Evolutionary conservation across 2,888 invertebrate genomes (phyloP).

Genomic region (Argyresthia albistria): DNA sequence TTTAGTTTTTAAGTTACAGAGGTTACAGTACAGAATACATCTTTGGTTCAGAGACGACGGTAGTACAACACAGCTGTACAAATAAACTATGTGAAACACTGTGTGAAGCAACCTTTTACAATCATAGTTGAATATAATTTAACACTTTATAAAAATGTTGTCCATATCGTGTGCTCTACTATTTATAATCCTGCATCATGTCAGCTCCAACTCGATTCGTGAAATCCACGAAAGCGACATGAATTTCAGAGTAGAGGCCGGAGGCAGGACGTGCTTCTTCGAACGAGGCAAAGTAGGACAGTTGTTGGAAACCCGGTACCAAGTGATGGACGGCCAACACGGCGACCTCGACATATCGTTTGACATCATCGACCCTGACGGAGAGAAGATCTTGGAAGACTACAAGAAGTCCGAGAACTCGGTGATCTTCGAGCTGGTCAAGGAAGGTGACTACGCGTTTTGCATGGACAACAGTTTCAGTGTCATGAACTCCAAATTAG

Average conservation of each 20-base stretch:
- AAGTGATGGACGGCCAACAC: constrained; percentile 85
- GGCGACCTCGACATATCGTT: constrained; percentile 89
- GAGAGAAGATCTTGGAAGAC: constrained; percentile 73
- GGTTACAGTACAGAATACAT: too few relatives aligned
- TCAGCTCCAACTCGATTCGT: neutral
- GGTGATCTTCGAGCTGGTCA: constrained; percentile 72
- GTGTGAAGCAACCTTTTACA: too few relatives aligned
- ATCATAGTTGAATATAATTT: too few relatives aligned
- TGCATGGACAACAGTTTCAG: constrained; percentile 92
- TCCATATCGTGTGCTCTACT: too few relatives aligned
- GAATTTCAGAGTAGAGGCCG: constrained; percentile 49
- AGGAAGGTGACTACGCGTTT: constrained; percentile 83
- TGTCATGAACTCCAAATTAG: constrained; percentile 83
- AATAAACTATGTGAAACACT: too few relatives aligned
- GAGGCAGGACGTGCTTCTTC: constrained; percentile 45
- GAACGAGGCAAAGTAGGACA: constrained; percentile 45
- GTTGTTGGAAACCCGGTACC: constrained; percentile 49
- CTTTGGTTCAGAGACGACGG: too few relatives aligned
- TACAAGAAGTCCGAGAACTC: constrained; percentile 79
- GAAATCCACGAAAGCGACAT: constrained; percentile 29
- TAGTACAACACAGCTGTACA: too few relatives aligned
- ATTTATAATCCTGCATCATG: neutral
- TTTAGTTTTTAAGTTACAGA: too few relatives aligned
- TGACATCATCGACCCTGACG: constrained; percentile 76
- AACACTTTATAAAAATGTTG: too few relatives aligned